Percentiles rank a stretch among this genome's conserved stretches.
Conservation (phyloP, 2,797 vertebrate species). For the Chelonia mydas region DNA sequence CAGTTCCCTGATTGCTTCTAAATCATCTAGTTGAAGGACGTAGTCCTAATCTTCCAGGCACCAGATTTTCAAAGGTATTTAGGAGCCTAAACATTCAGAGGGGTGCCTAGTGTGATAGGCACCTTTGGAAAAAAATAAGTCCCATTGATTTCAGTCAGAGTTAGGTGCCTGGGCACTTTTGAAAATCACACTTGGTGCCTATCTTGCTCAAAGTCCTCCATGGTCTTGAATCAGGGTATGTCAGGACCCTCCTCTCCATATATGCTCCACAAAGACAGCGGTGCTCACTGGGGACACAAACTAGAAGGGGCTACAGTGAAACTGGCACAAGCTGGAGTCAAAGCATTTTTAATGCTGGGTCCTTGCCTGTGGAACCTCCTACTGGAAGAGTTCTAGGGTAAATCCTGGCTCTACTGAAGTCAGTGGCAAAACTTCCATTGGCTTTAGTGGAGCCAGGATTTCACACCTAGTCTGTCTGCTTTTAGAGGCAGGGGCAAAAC, state of each 20-base stretch:
- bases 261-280: background rate
- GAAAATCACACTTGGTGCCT: background rate
- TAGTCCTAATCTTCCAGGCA: background rate
- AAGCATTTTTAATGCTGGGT: background rate
- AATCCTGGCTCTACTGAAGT: fast-evolving
- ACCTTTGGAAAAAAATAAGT: too few relatives aligned
- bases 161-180: background rate
- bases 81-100: background rate
- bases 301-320: background rate
- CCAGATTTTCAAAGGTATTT: background rate
- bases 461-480: fast-evolving
- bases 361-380: background rate
- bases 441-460: background rate
- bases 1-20: background rate
- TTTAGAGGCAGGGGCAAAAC: background rate
- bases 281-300: background rate
- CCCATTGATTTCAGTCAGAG: background rate
- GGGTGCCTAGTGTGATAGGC: background rate
- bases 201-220: background rate
- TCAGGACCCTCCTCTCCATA: background rate
- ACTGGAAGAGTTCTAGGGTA: background rate
- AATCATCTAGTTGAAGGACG: background rate
- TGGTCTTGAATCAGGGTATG: background rate
- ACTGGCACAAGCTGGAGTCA: background rate
- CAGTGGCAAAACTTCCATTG: background rate